Evolutionary conservation across 2,888 invertebrate genomes (phyloP).

Genomic region (Drosophila phalerata): DNA sequence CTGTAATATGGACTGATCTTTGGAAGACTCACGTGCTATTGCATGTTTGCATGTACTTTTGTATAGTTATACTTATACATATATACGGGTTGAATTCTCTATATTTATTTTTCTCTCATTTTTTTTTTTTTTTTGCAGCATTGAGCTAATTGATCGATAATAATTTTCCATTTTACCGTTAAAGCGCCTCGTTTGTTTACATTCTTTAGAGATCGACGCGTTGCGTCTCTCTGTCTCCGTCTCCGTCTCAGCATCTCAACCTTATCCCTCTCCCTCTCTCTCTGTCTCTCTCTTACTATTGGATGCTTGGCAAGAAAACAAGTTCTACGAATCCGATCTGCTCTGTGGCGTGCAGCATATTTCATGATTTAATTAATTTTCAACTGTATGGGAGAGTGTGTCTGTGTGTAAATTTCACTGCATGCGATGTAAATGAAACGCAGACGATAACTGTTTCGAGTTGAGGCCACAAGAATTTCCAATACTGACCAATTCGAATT

Average conservation of each 20-base stretch:
- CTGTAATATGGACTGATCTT: constrained; percentile 9
- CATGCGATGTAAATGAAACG: constrained; percentile 50
- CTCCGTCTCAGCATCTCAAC: constrained; percentile 26
- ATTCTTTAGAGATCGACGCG: constrained; percentile 58
- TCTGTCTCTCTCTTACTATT: constrained; percentile 8
- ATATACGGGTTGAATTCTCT: constrained; percentile 19
- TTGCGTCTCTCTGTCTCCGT: constrained; percentile 11
- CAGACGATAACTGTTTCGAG: constrained; percentile 65
- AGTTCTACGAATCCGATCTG: constrained; percentile 70
- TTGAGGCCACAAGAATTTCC: constrained; percentile 19
- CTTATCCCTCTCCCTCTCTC: constrained; percentile 1
- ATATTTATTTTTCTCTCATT: neutral
- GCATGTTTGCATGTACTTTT: constrained; percentile 53
- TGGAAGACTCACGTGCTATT: constrained; percentile 8
- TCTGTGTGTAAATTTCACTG: constrained; percentile 70
- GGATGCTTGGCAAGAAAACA: constrained; percentile 54
- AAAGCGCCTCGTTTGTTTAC: constrained; percentile 81
- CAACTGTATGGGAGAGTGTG: constrained; percentile 33
- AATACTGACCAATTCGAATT: constrained; percentile 8
- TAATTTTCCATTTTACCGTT: constrained; percentile 82
- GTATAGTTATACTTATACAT: neutral
- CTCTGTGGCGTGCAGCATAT: constrained; percentile 61
- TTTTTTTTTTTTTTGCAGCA: constrained; percentile 71
- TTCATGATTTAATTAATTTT: constrained; percentile 78
- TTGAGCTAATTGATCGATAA: constrained; percentile 81